Evolutionary conservation across 35 echinoderm and acorn worm genomes (phyloP), one percentile per base, ranked within the genome.

Genomic region (Apostichopus parvimensis): DNA sequence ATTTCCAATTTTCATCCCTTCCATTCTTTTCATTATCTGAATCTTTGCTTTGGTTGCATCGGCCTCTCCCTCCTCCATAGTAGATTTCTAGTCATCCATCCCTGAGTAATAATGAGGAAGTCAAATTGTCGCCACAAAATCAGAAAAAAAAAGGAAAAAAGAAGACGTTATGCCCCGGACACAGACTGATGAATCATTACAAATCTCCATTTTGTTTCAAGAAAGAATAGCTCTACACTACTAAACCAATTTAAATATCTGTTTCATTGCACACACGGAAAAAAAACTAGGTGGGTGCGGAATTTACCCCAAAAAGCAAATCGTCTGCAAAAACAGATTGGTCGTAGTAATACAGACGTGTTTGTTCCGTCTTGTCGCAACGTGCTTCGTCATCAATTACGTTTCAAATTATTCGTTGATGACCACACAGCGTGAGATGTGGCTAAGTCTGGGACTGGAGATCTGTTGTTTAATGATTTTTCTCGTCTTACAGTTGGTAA

Each of bases 391-490:
- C 81, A 58, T 84, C 54, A 59, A 84, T 84, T 84, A 84, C 55
- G 11, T 84, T 84, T 84, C 52, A 58, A 84, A 84, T 57, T 84
- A 58, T 56, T 22, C 18, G 10, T 56, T 59, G 56, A 75, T 20
- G 17, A 6, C 71, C 28, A 58, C 58, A 17, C 17, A 58, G 54
- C 81, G 6, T 84, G 81, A 84, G 57, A 84, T 58, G 25, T 58
- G 56, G 24, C 81, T 58, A 56, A 75, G 7, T 14, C 71, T 20
- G 7, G 21, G 64, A 68, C 79, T 22, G 80, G 81, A 84, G 57
- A 24, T 45, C 34, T 45, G 55, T 84, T 58, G 81, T 84, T 84
- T 84, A 84, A 84, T 84, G 81, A 84, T 84, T 84, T 84, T 84
- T 84, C 4, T 45, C 34, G 54, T 84, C 58, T 84, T 57, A 58